phyloP scores from a whole-genome alignment of 2,797 vertebrate species.

The Glyptemys insculpta region DNA sequence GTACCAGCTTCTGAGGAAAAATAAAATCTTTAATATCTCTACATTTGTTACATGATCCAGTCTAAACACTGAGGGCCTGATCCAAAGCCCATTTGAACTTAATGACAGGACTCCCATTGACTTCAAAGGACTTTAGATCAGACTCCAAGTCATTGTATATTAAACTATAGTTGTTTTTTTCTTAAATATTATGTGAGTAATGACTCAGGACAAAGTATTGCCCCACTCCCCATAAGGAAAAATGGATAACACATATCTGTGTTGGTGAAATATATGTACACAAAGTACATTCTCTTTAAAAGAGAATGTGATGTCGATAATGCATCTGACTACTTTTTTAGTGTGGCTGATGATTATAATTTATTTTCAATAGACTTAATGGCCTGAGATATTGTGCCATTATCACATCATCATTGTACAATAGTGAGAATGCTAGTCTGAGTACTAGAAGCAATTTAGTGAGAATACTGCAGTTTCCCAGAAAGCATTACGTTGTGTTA shows the following conservation, averaged over 20 bases:
- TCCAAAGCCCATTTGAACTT: not conserved
- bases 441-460: constrained; percentile 27
- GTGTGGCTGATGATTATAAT: constrained; percentile 51
- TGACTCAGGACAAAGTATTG: not conserved
- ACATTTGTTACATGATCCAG: not conserved
- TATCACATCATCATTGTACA: constrained; percentile 56
- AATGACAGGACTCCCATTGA: not conserved
- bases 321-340: constrained; percentile 47
- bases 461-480: not conserved
- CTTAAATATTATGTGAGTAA: not conserved
- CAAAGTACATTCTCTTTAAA: constrained; percentile 32
- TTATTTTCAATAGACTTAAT: constrained; percentile 66
- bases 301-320: constrained; percentile 43
- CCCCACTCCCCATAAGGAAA: not conserved
- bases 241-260: constrained; percentile 5
- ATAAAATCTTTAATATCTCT: not conserved
- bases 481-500: not conserved
- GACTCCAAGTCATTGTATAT: not conserved
- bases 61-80: not conserved
- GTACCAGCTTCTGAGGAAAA: not conserved
- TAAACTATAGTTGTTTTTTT: not conserved
- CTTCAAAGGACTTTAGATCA: not conserved
- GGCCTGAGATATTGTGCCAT: constrained; percentile 58
- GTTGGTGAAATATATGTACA: constrained; percentile 15
- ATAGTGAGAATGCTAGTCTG: constrained; percentile 21